Conservation (phyloP, 1,140 invertebrate genomes). For the Caenorhabditis tropicalis region DNA sequence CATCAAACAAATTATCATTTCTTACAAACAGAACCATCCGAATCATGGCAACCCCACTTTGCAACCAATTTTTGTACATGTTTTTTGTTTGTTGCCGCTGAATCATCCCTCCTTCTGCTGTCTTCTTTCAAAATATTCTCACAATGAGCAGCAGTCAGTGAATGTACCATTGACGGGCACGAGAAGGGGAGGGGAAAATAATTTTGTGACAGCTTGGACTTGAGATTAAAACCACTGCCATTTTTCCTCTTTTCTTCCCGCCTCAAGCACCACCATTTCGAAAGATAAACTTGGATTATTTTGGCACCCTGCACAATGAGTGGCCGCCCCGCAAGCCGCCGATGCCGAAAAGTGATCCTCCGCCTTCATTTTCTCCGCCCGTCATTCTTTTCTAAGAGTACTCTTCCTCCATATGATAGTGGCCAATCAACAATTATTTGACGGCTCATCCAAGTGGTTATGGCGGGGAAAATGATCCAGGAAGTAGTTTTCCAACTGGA, state of each 20-base stretch:
- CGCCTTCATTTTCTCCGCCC: background rate
- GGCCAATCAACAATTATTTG: constrained; percentile 36
- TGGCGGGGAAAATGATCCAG: background rate
- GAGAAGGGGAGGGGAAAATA: background rate
- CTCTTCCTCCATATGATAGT: constrained; percentile 12
- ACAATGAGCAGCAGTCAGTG: background rate
- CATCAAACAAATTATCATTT: no score
- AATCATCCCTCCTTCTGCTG: background rate
- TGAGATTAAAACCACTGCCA: constrained; percentile 29
- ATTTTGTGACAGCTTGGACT: constrained; percentile 41
- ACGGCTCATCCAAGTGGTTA: background rate
- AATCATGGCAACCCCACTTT: background rate
- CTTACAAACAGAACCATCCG: no score
- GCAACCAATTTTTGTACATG: no score
- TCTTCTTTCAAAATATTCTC: background rate
- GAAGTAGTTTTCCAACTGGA: background rate
- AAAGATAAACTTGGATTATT: constrained; percentile 45
- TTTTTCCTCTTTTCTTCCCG: background rate
- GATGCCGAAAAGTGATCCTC: constrained; percentile 32
- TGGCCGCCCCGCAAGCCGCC: background rate
- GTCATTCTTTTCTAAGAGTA: background rate
- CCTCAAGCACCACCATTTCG: constrained; percentile 33
- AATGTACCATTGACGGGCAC: no score
- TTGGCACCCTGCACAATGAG: constrained; percentile 39
- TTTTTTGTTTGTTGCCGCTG: background rate